Conservation (phyloP, 2,888 invertebrate species). For the Cephonodes hylas region DNA sequence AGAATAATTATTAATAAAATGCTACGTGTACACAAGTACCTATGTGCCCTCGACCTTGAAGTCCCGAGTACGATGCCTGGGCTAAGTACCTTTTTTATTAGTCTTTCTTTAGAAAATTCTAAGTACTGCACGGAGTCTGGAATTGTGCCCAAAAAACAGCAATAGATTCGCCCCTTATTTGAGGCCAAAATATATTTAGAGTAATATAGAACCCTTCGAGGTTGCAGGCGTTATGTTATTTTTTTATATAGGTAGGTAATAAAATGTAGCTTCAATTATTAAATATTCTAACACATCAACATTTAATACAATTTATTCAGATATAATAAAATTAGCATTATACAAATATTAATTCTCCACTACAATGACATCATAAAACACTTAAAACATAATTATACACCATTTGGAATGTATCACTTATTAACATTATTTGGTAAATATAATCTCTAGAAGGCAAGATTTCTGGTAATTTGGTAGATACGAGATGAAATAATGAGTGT, state of each 20-base stretch:
- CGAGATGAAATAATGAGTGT: not conserved
- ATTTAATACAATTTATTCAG: constrained; percentile 46
- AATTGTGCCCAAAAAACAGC: no score
- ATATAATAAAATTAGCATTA: constrained; percentile 24
- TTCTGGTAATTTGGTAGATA: not conserved
- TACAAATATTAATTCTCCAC: constrained; percentile 10
- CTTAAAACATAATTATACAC: not conserved
- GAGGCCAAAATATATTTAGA: no score
- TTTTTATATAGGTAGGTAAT: not conserved
- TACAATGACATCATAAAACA: constrained; percentile 10
- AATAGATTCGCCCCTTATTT: no score
- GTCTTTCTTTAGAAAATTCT: no score
- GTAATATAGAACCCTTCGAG: no score
- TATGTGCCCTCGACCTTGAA: no score
- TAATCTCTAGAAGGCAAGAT: constrained; percentile 3
- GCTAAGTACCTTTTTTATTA: no score
- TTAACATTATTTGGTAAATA: constrained; percentile 7
- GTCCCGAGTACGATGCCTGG: no score
- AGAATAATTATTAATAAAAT: no score
- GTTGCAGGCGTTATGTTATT: no score
- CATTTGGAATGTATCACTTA: constrained; percentile 6
- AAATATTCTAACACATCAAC: constrained; percentile 27
- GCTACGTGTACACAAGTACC: no score
- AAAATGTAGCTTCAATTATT: not conserved
- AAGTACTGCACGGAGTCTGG: no score